These are phyloP conservation scores for Gobius niger DNA, from an alignment of 2,113 vertebrate species.

Conservation along the genomic window DNA sequence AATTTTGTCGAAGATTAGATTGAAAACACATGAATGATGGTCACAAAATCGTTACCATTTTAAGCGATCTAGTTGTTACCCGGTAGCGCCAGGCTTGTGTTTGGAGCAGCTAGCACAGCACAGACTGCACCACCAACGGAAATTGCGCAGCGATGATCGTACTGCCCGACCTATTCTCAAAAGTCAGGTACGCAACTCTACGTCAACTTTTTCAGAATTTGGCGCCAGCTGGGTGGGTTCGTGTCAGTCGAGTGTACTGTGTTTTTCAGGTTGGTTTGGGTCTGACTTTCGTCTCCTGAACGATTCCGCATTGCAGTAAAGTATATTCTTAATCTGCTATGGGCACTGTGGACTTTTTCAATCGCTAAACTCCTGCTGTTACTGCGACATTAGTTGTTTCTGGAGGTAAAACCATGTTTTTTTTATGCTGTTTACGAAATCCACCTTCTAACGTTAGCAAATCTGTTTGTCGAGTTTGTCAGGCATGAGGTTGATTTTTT, in stretches of 20 bases:
- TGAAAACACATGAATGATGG: not conserved
- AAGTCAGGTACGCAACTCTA: constrained; percentile 11
- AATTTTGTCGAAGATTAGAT: accelerated
- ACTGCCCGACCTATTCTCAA: constrained; percentile 29
- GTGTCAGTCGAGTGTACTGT: not conserved
- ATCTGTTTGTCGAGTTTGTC: not conserved
- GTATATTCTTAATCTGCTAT: constrained; percentile 10
- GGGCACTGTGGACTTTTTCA: constrained; percentile 10
- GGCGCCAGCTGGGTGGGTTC: constrained; percentile 49
- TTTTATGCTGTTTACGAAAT: constrained; percentile 16
- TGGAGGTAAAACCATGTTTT: not conserved
- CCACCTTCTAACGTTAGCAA: constrained; percentile 25
- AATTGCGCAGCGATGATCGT: constrained; percentile 39
- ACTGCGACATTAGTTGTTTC: not conserved
- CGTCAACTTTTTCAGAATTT: constrained; percentile 57
- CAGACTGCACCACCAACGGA: constrained; percentile 66
- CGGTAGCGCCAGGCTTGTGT: constrained; percentile 65
- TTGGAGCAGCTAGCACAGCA: constrained; percentile 36
- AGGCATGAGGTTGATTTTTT: no score
- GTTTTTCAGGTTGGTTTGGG: not conserved
- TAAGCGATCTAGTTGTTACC: constrained; percentile 66
- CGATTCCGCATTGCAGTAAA: not conserved
- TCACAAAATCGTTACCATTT: constrained; percentile 67
- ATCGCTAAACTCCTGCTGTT: constrained; percentile 6
- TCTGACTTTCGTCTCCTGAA: not conserved